Evolutionary conservation across 2,888 invertebrate species (phyloP), one percentile per base, ranked within the genome.

Genomic region (Craniophora ligustri): DNA sequence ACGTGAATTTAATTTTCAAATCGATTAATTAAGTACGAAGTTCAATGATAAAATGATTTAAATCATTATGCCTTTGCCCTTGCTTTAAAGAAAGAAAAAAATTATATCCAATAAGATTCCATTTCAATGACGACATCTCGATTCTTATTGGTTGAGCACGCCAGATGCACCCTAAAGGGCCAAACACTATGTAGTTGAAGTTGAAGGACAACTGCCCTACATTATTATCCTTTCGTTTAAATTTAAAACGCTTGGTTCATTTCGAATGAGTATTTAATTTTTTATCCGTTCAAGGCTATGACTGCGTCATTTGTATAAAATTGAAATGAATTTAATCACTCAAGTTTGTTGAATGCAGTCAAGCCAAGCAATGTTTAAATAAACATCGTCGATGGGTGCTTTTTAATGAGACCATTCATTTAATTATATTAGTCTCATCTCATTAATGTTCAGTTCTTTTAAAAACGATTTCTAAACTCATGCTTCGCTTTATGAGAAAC

Each of bases 101-200:
- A 18, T 13, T 6, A 31, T 35, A 26, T 35, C 47, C 39, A 51
- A 51, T 51, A 32, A n/a, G 39, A 61, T 41, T 45, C 63, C 35
- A 32, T 35, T 62, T 55, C 35, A 31, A 36, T 62, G 63, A 62
- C 56, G 48, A 7, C 47, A 55, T 23, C 39, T 31, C 21, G 11
- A 30, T 41, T 48, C 44, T 49, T 15, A 55, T 49, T 61, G 44
- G 63, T 10, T 28, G 23, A 4, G 7, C 11, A 28, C n/a, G 16
- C 8, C 61, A 60, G 55, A 40, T 61, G 63, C 55, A 55, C 35
- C 54, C 32, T 30, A 18, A 16, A 47, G 26, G 5, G 13, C 15
- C 40, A 28, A 21, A 21, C 19, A 41, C 15, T n/a, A n/a, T n/a
- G n/a, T n/a, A 19, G 30, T 18, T 18, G 42, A n/a, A n/a, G n/a